Base-by-base conservation (phyloP, 2,888 invertebrate species). In the Cheilosia scutellata region DNA sequence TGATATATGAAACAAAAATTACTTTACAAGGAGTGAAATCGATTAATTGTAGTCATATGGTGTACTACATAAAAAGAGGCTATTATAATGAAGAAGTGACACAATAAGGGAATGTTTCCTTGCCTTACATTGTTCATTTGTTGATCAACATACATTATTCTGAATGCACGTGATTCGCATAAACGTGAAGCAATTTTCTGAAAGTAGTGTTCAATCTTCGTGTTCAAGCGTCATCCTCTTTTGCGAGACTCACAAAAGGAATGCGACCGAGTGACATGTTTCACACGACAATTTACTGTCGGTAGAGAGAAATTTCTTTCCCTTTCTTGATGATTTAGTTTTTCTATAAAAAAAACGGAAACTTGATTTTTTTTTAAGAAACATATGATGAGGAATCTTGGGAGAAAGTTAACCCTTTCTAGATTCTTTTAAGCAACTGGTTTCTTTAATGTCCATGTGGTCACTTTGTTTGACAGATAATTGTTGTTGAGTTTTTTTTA, bases 191-290 rank as follows among this genome's bases (percentile, higher is more conserved):
- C 16, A 55, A 57, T 55, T 29, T 47, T 60, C 66, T n/a, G 70
- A 75, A 57, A 75, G 44, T 47, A 40, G 53, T 33, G 70, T 55
- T 70, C 70, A 70, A 44, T 77, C 70, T 55, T 49, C 49, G 29
- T 63, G 62, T 53, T 62, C 11, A 37, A 37, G 11, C 37, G 62
- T 77, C 51, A 20, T 57, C 70, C 27, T 62, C 65, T 33, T 65
- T 47, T 20, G 29, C 31, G 62, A 29, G 70, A 47, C 70, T 62
- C 77, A 57, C 57, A 33, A 7, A 63, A 78, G 71, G 58, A 79
- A 72, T 79, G 71, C 77, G 70, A 78, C 78, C 78, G 78, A 78
- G 78, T 78, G 78, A 79, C 71, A 79, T 72, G 63, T 72, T 79
- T 79, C 78, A 79, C 78, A 65, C 78, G 78, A 71, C 62, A 71